phyloP scores from a whole-genome alignment of 2,888 invertebrate species.

The Hyalella azteca region DNA sequence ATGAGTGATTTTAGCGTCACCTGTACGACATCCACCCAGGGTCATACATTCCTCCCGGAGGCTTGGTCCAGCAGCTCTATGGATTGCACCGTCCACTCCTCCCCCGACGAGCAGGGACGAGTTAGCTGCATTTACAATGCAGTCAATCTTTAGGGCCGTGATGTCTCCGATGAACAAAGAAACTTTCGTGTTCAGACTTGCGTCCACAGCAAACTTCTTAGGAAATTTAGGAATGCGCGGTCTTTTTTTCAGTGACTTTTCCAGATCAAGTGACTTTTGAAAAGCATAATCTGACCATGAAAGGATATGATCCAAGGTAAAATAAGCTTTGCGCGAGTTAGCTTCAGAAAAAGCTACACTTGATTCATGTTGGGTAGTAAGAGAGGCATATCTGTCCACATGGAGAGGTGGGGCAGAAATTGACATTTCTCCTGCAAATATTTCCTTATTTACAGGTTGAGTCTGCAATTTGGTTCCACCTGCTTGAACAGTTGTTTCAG shows the following conservation, averaged over 20 bases:
- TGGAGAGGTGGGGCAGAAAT: too few species aligned
- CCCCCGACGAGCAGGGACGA: slow-evolving; percentile 77
- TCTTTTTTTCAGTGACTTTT: neutral
- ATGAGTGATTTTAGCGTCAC: slow-evolving; percentile 81
- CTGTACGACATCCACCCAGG: slow-evolving; percentile 77
- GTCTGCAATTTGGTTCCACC: too few species aligned
- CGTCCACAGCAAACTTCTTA: slow-evolving; percentile 1
- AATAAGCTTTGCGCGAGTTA: too few species aligned
- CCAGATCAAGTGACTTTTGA: neutral
- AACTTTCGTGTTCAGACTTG: slow-evolving; percentile 62
- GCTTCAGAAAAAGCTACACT: too few species aligned
- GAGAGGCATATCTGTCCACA: too few species aligned
- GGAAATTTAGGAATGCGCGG: neutral
- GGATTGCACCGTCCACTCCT: slow-evolving; percentile 91
- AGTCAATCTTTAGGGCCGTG: slow-evolving; percentile 81
- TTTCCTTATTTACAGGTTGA: too few species aligned
- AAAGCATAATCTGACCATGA: slow-evolving; percentile 40
- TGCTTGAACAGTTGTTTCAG: too few species aligned
- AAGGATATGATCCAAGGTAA: slow-evolving; percentile 6
- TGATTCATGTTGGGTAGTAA: too few species aligned
- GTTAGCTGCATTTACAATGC: slow-evolving; percentile 91
- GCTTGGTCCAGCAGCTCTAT: slow-evolving; percentile 76
- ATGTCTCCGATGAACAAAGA: slow-evolving; percentile 77
- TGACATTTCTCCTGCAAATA: too few species aligned
- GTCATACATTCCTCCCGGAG: slow-evolving; percentile 75